phyloP scores from a whole-genome alignment of 2,888 invertebrate species.

The Xylota sylvarum region DNA sequence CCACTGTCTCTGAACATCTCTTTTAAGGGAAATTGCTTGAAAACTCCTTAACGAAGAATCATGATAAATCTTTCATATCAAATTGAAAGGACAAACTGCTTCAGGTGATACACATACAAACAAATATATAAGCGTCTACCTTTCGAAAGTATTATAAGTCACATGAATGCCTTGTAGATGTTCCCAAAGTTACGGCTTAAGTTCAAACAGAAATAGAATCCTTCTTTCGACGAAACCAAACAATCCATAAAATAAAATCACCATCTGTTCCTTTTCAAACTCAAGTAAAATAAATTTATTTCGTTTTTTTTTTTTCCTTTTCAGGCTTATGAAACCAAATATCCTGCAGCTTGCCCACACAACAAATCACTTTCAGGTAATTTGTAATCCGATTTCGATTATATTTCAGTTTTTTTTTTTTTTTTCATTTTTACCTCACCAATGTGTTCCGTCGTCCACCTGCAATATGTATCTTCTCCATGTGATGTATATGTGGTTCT shows the following conservation, averaged over 20 bases:
- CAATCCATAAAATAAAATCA: conserved; percentile 1
- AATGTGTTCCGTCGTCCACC: neutral
- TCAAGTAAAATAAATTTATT: conserved; percentile 35
- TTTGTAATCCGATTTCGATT: conserved; percentile 68
- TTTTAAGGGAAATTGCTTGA: too few species aligned
- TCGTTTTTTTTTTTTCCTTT: conserved; percentile 6
- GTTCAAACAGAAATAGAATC: conserved; percentile 24
- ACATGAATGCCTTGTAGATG: conserved; percentile 8
- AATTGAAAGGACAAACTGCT: neutral
- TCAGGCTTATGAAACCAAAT: conserved; percentile 20
- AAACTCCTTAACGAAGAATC: too few species aligned
- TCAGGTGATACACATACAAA: neutral
- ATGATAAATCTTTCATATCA: too few species aligned
- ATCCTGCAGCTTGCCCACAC: conserved; percentile 32
- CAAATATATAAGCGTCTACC: neutral
- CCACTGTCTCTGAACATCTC: too few species aligned
- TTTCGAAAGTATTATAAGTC: neutral
- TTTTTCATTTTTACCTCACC: neutral
- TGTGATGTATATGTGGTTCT: conserved; percentile 17
- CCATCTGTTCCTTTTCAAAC: conserved; percentile 26
- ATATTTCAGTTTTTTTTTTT: conserved; percentile 34
- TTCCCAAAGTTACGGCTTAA: conserved; percentile 25
- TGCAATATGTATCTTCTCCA: conserved; percentile 6
- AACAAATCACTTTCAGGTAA: conserved; percentile 71
- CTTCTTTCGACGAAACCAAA: neutral